Conservation (phyloP, 64 coral and sea anemone species). For the Montipora sp. region DNA sequence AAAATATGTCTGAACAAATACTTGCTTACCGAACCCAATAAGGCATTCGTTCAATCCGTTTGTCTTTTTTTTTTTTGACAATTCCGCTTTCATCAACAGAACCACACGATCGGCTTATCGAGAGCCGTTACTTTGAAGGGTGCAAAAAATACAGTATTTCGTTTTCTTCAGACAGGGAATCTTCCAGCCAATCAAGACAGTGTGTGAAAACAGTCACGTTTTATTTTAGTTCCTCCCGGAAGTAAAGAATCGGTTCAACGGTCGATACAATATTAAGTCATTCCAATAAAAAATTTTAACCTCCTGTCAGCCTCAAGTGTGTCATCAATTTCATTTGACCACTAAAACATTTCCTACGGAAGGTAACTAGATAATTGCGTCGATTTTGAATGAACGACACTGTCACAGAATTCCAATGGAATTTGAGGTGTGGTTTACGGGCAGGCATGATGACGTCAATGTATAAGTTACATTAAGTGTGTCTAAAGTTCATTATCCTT, state of each 20-base stretch:
- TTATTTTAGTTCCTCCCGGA: background rate
- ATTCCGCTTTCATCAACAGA: background rate
- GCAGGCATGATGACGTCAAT: background rate
- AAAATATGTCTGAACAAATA: background rate
- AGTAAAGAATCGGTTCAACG: background rate
- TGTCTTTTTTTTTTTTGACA: too few relatives aligned
- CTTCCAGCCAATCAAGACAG: background rate
- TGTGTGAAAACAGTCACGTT: background rate
- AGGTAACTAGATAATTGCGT: background rate
- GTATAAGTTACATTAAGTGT: too few relatives aligned
- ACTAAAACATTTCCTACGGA: background rate
- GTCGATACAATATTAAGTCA: background rate
- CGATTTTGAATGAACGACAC: too few relatives aligned
- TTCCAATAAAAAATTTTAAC: background rate
- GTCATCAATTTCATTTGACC: background rate
- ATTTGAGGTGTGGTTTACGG: too few relatives aligned
- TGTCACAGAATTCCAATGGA: too few relatives aligned
- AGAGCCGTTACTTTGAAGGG: background rate
- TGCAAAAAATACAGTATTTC: too few relatives aligned
- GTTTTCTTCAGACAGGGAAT: background rate
- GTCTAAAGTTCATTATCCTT: too few relatives aligned
- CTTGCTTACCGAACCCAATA: background rate
- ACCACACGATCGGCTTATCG: background rate
- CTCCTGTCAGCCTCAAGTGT: background rate
- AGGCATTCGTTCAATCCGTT: too few relatives aligned